These are phyloP conservation scores for Phataginus tetradactyla DNA, from an alignment of 2,797 vertebrate species.

Conservation along the genomic window DNA sequence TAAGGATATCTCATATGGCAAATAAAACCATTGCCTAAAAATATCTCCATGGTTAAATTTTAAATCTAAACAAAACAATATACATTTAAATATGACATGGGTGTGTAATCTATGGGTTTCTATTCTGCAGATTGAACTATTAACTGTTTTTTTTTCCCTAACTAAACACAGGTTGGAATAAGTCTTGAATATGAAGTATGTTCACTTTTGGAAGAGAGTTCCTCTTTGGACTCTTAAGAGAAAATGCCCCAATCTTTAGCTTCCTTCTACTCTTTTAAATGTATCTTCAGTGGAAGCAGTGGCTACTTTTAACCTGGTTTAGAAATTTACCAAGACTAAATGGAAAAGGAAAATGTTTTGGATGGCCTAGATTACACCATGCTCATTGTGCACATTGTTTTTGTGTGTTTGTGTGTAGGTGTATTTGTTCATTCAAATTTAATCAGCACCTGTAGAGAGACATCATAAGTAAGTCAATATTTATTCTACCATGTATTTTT, in stretches of 20 bases:
- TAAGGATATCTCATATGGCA: neutral
- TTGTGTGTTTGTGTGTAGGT: neutral
- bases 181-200: slow-evolving; percentile 31
- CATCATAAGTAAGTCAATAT: slow-evolving; percentile 21
- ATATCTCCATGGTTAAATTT: neutral
- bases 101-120: slow-evolving; percentile 4
- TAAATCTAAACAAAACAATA: neutral
- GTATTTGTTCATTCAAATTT: slow-evolving; percentile 38
- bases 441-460: slow-evolving; percentile 39
- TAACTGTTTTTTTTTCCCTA: neutral
- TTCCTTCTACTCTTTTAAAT: slow-evolving; percentile 16
- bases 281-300: neutral
- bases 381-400: neutral
- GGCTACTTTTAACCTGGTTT: neutral
- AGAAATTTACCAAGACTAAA: neutral
- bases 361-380: neutral
- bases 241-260: neutral
- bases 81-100: neutral
- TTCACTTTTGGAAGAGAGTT: slow-evolving; percentile 42
- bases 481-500: slow-evolving; percentile 46
- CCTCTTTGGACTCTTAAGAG: neutral
- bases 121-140: neutral
- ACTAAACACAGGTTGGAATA: slow-evolving; percentile 19
- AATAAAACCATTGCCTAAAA: slow-evolving; percentile 25
- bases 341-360: neutral